These are phyloP conservation scores for Acleris cristana DNA, from an alignment of 2,888 invertebrate genomes.

Conservation along the genomic window DNA sequence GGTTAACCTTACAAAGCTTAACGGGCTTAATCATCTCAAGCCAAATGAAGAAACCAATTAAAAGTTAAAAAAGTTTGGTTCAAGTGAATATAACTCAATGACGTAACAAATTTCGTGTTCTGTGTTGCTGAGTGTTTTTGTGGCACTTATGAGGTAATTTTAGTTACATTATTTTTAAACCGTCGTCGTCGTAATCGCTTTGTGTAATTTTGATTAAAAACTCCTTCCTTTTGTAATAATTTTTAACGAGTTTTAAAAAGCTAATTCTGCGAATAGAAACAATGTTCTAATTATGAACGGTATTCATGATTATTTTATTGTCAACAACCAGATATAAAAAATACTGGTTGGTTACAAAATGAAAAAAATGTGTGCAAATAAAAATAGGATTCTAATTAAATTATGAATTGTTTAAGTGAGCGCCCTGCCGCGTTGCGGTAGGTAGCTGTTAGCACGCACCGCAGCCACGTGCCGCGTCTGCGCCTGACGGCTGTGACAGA, in stretches of 20 bases:
- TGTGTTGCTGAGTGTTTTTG: constrained; percentile 48
- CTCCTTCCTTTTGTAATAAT: not conserved
- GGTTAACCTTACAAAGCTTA: constrained; percentile 29
- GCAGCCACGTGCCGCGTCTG: constrained; percentile 50
- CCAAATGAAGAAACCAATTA: constrained; percentile 57
- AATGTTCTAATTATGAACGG: no score
- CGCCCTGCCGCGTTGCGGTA: constrained; percentile 37
- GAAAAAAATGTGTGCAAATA: constrained; percentile 2
- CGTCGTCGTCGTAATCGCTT: constrained; percentile 40
- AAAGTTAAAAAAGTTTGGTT: constrained; percentile 57
- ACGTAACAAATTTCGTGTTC: constrained; percentile 51
- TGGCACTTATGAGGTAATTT: constrained; percentile 23
- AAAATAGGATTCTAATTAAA: constrained; percentile 31
- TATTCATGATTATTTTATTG: no score
- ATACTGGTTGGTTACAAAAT: not conserved
- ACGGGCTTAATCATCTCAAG: constrained; percentile 46
- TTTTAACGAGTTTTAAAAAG: no score
- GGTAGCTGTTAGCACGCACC: constrained; percentile 39
- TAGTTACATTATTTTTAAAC: constrained; percentile 44
- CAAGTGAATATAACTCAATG: constrained; percentile 52
- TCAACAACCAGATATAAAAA: not conserved
- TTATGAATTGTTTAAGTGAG: constrained; percentile 33
- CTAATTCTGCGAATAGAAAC: no score
- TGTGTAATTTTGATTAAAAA: not conserved
- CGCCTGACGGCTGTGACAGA: constrained; percentile 68